phyloP scores from a whole-genome alignment of 2,888 invertebrate genomes.

The Aleiodes alternator region DNA sequence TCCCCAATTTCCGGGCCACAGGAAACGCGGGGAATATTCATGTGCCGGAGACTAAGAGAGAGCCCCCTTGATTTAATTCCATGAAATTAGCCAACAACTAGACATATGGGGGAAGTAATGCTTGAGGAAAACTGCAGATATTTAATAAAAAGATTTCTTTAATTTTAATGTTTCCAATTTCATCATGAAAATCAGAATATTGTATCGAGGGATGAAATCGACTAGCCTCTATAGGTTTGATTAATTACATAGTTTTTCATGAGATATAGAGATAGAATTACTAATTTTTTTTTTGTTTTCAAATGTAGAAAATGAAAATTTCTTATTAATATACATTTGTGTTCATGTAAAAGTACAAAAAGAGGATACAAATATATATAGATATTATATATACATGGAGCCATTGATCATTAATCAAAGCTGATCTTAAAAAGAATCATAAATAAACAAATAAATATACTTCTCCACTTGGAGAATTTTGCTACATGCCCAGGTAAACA shows the following conservation, averaged over 20 bases:
- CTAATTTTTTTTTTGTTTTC: too few relatives aligned
- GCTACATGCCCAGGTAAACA: conserved; percentile 17
- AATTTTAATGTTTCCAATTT: conserved; percentile 1
- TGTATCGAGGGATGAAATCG: too few relatives aligned
- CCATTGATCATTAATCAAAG: conserved; percentile 19
- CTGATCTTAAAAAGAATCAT: conserved; percentile 25
- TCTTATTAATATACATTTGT: conserved; percentile 22
- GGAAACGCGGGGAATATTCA: background rate
- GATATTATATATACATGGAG: conserved; percentile 22
- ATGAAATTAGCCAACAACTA: conserved; percentile 14
- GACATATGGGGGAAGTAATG: background rate
- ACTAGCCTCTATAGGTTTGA: too few relatives aligned
- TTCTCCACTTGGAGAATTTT: background rate
- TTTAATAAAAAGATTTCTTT: background rate
- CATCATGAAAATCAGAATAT: background rate
- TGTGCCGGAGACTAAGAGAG: background rate
- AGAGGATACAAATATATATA: conserved; percentile 21
- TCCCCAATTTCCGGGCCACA: background rate
- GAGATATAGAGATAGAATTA: too few relatives aligned
- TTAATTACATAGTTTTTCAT: too few relatives aligned
- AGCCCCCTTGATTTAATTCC: background rate
- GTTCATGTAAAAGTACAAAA: conserved; percentile 1
- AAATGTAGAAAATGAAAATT: background rate
- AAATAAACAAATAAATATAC: conserved; percentile 36
- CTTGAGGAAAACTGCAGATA: background rate